Conservation (phyloP, 1,140 invertebrate species). For the Gonioctena quinquepunctata region DNA sequence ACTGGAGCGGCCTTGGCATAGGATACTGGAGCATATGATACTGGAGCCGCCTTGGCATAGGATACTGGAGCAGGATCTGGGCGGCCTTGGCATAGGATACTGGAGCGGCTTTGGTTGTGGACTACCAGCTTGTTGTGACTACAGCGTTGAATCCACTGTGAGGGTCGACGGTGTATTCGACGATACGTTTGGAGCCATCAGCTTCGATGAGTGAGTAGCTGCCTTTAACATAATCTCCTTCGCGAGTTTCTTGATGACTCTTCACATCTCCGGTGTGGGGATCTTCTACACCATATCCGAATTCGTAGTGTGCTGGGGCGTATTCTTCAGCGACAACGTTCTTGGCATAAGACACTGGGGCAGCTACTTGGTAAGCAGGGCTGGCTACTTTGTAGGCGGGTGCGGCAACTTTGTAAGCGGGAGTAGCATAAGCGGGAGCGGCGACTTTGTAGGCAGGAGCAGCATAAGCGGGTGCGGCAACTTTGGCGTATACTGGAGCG, state of each 20-base stretch:
- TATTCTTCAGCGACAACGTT: background rate
- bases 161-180: slow-evolving; percentile 28
- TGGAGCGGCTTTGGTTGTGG: background rate
- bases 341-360: background rate
- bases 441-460: slow-evolving; percentile 13
- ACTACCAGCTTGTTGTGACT: slow-evolving; percentile 7
- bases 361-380: slow-evolving; percentile 1
- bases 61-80: slow-evolving; percentile 18
- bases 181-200: slow-evolving; percentile 31
- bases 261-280: slow-evolving; percentile 56
- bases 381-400: background rate
- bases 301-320: slow-evolving; percentile 36
- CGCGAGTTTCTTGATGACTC: slow-evolving; percentile 23
- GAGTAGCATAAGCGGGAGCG: slow-evolving; percentile 44
- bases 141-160: slow-evolving; percentile 30
- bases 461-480: slow-evolving; percentile 6
- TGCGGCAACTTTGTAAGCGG: slow-evolving; percentile 3
- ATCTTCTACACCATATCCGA: slow-evolving; percentile 48
- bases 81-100: slow-evolving; percentile 10
- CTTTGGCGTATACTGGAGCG: background rate
- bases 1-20: slow-evolving; percentile 20
- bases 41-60: slow-evolving; percentile 19
- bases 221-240: slow-evolving; percentile 28
- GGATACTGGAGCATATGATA: background rate
- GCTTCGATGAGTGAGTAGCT: slow-evolving; percentile 33